Percentiles rank a stretch among this genome's conserved stretches.
phyloP scores from a whole-genome alignment of 2,888 invertebrate species.

The Cantharis nigra region DNA sequence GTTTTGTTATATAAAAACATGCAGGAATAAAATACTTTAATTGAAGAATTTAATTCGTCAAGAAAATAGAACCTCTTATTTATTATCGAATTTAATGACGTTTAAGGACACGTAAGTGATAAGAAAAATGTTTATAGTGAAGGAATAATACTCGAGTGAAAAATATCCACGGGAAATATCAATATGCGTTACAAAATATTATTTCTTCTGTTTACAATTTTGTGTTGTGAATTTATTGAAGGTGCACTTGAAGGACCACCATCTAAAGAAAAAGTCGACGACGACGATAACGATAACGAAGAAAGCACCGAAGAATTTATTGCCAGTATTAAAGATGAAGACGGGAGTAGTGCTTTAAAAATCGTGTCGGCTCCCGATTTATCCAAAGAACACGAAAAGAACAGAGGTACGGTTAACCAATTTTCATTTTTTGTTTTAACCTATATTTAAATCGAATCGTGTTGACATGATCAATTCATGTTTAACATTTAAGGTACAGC shows the following conservation, averaged over 20 bases:
- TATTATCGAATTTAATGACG: constrained; percentile 32
- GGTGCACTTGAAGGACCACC: constrained; percentile 40
- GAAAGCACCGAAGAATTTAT: constrained; percentile 45
- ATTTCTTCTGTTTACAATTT: constrained; percentile 40
- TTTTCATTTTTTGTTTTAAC: not conserved
- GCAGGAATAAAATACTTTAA: not conserved
- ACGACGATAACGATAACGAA: constrained; percentile 22
- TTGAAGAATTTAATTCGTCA: not conserved
- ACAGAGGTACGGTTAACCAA: constrained; percentile 43
- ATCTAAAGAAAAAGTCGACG: constrained; percentile 15
- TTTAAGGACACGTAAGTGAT: constrained; percentile 45
- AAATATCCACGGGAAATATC: not conserved
- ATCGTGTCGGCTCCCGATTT: constrained; percentile 54
- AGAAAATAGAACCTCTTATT: not conserved
- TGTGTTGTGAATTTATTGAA: constrained; percentile 49
- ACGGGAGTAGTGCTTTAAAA: constrained; percentile 48
- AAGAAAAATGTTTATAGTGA: constrained; percentile 21
- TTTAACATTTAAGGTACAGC: constrained; percentile 12
- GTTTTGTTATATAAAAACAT: not conserved
- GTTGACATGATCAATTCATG: constrained; percentile 8
- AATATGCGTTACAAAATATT: constrained; percentile 41
- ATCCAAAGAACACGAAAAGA: constrained; percentile 50
- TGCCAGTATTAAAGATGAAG: constrained; percentile 45
- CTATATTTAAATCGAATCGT: not conserved
- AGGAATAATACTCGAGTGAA: constrained; percentile 5